phyloP scores from a whole-genome alignment of 2,113 vertebrate genomes.

The Dipodomys ordii region DNA sequence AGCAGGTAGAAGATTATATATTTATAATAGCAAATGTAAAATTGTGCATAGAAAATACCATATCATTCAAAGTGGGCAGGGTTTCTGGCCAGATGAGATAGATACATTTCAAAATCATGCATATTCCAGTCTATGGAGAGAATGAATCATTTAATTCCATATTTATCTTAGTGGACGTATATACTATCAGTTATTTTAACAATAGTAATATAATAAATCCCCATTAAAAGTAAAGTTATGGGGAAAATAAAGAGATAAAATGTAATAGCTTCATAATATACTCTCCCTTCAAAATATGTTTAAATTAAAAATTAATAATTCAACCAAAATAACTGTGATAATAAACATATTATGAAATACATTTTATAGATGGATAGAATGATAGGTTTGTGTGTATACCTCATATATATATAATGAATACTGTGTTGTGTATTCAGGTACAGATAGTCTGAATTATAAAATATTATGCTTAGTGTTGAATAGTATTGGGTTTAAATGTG shows the following conservation, averaged over 20 bases:
- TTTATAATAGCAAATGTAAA: constrained; percentile 43
- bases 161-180: background rate
- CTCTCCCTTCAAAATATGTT: rapidly evolving
- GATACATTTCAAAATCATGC: background rate
- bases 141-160: background rate
- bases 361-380: background rate
- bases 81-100: background rate
- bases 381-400: background rate
- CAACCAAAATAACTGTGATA: background rate
- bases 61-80: background rate
- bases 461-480: background rate
- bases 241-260: background rate
- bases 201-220: background rate
- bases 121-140: background rate
- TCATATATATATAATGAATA: background rate
- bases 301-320: background rate
- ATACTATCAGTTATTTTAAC: background rate
- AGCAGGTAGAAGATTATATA: constrained; percentile 35
- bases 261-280: background rate
- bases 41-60: background rate
- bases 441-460: background rate
- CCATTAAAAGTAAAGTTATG: background rate
- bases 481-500: background rate
- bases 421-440: background rate
- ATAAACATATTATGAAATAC: background rate